Conservation (phyloP, 2,797 vertebrate genomes). For the Phyllotis vaccarum region DNA sequence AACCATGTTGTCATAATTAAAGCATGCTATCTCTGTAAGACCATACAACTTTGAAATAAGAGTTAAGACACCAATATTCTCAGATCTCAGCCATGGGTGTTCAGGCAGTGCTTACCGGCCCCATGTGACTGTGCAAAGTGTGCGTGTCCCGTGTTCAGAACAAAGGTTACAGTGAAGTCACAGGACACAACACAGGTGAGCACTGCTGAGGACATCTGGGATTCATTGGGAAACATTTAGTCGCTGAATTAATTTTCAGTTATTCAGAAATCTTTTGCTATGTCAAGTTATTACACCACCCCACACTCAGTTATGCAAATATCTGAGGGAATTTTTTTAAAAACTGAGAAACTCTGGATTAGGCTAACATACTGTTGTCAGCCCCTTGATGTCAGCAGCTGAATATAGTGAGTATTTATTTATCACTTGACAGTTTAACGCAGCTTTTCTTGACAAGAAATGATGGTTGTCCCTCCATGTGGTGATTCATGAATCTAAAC, state of each 20-base stretch:
- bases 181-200: not conserved
- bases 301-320: not conserved
- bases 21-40: not conserved
- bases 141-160: not conserved
- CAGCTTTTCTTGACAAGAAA: not conserved
- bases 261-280: not conserved
- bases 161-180: not conserved
- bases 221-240: not conserved
- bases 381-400: not conserved
- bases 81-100: fast-evolving
- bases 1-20: not conserved
- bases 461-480: not conserved
- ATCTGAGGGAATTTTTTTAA: not conserved
- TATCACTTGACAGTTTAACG: not conserved
- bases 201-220: not conserved
- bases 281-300: not conserved
- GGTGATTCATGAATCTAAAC: not conserved
- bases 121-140: not conserved
- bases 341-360: not conserved
- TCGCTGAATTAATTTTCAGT: not conserved
- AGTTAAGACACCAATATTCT: not conserved
- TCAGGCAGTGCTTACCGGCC: too few relatives aligned
- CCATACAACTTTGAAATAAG: not conserved
- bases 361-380: not conserved
- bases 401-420: not conserved